A percentile compares a stretch with the other conserved stretches of the same genome.
These are phyloP conservation scores for Plutella xylostella DNA, from an alignment of 2,888 invertebrate species.

Conservation along the genomic window DNA sequence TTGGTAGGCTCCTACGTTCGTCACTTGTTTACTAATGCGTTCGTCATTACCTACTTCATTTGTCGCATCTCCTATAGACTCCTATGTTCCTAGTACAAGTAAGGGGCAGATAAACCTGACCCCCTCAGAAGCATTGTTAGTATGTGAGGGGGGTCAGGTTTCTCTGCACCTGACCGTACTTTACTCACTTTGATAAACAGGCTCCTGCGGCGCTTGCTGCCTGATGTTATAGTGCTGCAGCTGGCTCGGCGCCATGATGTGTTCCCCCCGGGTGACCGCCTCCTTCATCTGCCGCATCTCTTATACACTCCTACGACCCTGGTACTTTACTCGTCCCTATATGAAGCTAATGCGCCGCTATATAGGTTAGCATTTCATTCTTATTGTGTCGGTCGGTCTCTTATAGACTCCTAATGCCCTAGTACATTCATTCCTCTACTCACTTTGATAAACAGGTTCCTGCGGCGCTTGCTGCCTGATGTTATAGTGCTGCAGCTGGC, in stretches of 20 bases:
- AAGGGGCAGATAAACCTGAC: too few species aligned
- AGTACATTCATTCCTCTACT: background rate
- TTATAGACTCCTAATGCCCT: background rate
- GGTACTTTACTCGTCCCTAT: background rate
- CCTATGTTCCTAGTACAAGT: background rate
- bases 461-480: constrained; percentile 18
- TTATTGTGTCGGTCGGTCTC: background rate
- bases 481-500: constrained; percentile 49
- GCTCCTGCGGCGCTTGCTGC: too few species aligned
- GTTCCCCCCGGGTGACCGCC: constrained; percentile 91
- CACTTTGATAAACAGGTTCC: too few species aligned
- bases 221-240: constrained; percentile 45
- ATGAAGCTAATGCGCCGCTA: background rate
- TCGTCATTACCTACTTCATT: background rate
- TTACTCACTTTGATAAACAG: too few species aligned
- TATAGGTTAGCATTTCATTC: background rate
- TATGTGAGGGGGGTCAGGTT: too few species aligned
- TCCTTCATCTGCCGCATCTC: too few species aligned
- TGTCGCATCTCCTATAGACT: background rate
- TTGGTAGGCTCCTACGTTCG: too few species aligned
- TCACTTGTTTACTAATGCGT: background rate
- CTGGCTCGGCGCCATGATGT: constrained; percentile 67
- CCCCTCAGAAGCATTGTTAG: too few species aligned
- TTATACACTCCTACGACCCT: too few species aligned
- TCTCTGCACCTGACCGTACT: too few species aligned